Base-by-base conservation (phyloP, 2,113 vertebrate genomes). In the Lynx canadensis region DNA sequence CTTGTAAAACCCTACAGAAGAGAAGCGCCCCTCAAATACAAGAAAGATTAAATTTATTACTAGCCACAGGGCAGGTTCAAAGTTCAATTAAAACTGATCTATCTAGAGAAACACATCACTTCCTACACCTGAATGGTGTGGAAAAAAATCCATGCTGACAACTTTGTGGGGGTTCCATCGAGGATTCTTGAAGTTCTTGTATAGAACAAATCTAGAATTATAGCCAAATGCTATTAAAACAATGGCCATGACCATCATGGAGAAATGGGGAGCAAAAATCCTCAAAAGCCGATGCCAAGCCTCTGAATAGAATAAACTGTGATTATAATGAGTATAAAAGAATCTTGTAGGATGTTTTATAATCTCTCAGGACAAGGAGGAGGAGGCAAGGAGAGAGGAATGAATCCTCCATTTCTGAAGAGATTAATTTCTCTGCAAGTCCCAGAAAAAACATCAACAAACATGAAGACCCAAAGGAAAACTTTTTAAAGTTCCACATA, bases 81-180 rank as follows among this genome's bases (percentile, higher is more conserved):
- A 91, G 68, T 21, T 55, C 93, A 92, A 85, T 93, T 78, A 88
- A 92, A 94, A 76, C n/a, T 84, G 88, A 81, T 95, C 81, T 84
- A 83, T 84, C 69, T 71, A 93, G 31, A 91, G 81, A 93, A 74
- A 88, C 0, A 0, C 31, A n/a, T 87, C 36, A 41, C 60, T 80
- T 71, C 23, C 36, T 71, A 0, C 12, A 95, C 31, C 48, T 50
- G 25, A 85, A 85, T 73, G 15, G 33, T 16, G 3, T 89, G 10
- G 8, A 78, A 73, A 76, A 81, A 81, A 81, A 96, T 60, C 55
- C 52, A 85, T 27, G 66, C 92, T 81, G 68, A 88, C 76, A 66
- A 93, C 15, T 13, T 19, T 16, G 5, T 13, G 41, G 68, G 55
- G 45, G 29, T 16, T 80, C 55, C 91, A 45, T 0, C n/a, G 66